phyloP scores from a whole-genome alignment of 2,888 invertebrate genomes.

The Timandra comae region DNA sequence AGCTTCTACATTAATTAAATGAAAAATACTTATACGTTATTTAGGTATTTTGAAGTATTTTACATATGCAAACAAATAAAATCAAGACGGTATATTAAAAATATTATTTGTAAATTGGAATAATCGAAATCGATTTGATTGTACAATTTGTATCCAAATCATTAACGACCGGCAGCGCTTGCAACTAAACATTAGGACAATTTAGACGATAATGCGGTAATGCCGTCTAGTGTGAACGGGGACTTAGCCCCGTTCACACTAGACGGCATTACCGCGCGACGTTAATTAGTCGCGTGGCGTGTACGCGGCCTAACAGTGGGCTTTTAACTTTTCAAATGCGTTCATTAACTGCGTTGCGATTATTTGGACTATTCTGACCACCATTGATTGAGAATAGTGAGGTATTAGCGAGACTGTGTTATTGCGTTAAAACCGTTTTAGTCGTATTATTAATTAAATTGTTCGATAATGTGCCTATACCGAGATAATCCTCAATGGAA shows the following conservation, averaged over 20 bases:
- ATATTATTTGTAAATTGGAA: too few species aligned
- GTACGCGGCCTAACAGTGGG: constrained; percentile 50
- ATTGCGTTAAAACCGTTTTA: constrained; percentile 30
- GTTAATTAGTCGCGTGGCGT: constrained; percentile 61
- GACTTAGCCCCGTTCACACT: constrained; percentile 59
- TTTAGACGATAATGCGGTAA: constrained; percentile 70
- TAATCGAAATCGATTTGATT: constrained; percentile 6
- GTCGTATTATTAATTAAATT: constrained; percentile 39
- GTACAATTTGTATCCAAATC: constrained; percentile 15
- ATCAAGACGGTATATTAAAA: too few species aligned
- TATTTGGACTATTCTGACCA: constrained; percentile 45
- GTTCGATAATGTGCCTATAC: constrained; percentile 17
- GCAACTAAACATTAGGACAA: constrained; percentile 72
- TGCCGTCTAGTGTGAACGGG: too few species aligned
- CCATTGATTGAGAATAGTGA: constrained; percentile 52
- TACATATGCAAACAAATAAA: constrained; percentile 6
- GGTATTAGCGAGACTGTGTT: constrained; percentile 30
- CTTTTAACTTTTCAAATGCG: constrained; percentile 73
- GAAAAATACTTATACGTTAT: too few species aligned
- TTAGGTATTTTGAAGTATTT: constrained; percentile 2
- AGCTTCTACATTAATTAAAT: too few species aligned
- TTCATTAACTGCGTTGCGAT: constrained; percentile 59
- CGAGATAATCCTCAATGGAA: constrained; percentile 15
- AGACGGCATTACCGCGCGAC: constrained; percentile 48
- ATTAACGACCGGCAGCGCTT: constrained; percentile 28